Base-by-base conservation (phyloP, 2,113 vertebrate species). In the Plotosus lineatus region DNA sequence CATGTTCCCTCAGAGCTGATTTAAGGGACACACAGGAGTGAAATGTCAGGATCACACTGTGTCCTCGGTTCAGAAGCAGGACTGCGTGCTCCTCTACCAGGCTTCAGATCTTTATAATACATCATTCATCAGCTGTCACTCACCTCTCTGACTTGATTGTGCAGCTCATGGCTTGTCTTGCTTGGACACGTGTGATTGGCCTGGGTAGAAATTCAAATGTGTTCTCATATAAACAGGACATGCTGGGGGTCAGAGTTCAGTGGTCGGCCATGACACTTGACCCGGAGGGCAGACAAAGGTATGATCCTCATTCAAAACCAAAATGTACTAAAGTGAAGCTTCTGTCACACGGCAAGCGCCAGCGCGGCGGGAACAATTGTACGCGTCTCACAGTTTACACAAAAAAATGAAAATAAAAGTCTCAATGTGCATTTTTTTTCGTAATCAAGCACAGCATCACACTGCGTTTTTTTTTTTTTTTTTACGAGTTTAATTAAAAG, bases 1-100 rank as follows among this genome's bases (percentile, higher is more conserved):
- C 36, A 42, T 2, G 0, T 44, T 44, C 65, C 26, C 23, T 68
- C 65, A 26, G 38, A 44, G 26, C 26, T 68, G 65, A 68, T 68
- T 6, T 26, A 23, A 44, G 38, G 44, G 38, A 44, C 65, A 68
- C 40, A 15, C 65, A 26, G 40, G 40, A 68, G 21, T 68, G 65
- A 68, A 68, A 68, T 26, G 65, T 68, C 65, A 68, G 38, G 6
- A 44, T 68, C 65, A 66, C 36, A 40, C 63, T 66, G 63, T 66
- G 63, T 11, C 36, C 19, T 40, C 28, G 40, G 63, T 40, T 66
- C 63, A 66, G n/a, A 66, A 66, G 36, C 63, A 42, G 36, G n/a
- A 23, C n/a, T 68, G 26, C 44, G 21, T 68, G 40, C 40, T 44
- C 65, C 65, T 42, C 36, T 66, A 38, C 21, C 21, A 42, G 12